phyloP scores from a whole-genome alignment of 2,888 invertebrate species.

The Melipona beecheii region DNA sequence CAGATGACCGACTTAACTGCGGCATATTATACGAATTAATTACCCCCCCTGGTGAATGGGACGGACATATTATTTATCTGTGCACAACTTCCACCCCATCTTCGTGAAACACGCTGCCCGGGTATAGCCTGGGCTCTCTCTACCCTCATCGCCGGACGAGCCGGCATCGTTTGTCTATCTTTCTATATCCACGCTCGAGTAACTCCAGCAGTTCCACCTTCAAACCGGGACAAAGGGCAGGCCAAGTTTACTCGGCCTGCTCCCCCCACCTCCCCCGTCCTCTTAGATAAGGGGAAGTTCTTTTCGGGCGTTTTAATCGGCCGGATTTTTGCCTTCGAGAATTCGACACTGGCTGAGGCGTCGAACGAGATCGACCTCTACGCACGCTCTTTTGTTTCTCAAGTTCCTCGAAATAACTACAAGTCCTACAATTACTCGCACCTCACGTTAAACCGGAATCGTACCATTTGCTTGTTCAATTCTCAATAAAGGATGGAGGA shows the following conservation, averaged over 20 bases:
- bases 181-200: conserved; percentile 75
- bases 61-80: conserved; percentile 83
- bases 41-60: conserved; percentile 76
- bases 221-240: conserved; percentile 54
- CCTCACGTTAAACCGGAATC: too few relatives aligned
- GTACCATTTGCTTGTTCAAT: too few relatives aligned
- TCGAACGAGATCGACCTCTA: conserved; percentile 23
- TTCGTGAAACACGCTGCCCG: conserved; percentile 52
- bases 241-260: conserved; percentile 49
- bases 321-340: conserved; percentile 41
- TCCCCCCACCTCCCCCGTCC: conserved; percentile 11
- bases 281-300: conserved; percentile 52
- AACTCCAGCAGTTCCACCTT: conserved; percentile 62
- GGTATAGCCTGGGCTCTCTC: conserved; percentile 43
- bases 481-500: too few relatives aligned
- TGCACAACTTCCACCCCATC: conserved; percentile 64
- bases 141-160: conserved; percentile 71
- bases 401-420: neutral
- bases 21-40: conserved; percentile 84
- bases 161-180: conserved; percentile 78
- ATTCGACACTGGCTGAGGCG: conserved; percentile 1
- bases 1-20: conserved; percentile 83
- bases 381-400: conserved; percentile 3
- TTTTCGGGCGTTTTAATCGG: conserved; percentile 53
- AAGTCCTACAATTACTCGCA: too few relatives aligned